These are phyloP conservation scores for Eupleurogrammus muticus DNA, from an alignment of 2,797 vertebrate genomes.

Conservation along the genomic window DNA sequence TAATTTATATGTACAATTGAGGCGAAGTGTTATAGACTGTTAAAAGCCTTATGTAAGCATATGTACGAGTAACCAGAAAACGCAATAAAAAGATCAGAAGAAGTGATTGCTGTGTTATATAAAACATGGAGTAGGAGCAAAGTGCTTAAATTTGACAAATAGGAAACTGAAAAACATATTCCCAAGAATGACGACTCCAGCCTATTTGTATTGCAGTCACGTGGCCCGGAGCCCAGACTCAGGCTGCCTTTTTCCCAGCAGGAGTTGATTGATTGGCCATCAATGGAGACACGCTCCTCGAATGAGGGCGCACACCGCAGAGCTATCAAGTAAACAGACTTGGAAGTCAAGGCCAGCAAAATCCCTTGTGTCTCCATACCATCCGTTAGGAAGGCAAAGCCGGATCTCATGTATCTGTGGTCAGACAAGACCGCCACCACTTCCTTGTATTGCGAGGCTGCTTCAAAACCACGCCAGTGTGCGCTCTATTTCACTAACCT, in stretches of 20 bases:
- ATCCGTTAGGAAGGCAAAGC: slow-evolving; percentile 82
- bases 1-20: slow-evolving; percentile 10
- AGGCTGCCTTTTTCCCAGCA: slow-evolving; percentile 67
- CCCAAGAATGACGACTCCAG: slow-evolving; percentile 39
- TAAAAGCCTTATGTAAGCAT: slow-evolving; percentile 8
- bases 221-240: slow-evolving; percentile 56
- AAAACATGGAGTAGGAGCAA: neutral
- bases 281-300: slow-evolving; percentile 76
- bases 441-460: slow-evolving; percentile 85
- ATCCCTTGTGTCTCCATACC: slow-evolving; percentile 83
- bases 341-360: slow-evolving; percentile 85
- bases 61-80: slow-evolving; percentile 2
- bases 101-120: neutral
- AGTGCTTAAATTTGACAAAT: slow-evolving; percentile 17
- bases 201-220: slow-evolving; percentile 51
- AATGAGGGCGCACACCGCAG: slow-evolving; percentile 68
- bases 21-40: neutral
- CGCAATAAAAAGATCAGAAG: neutral
- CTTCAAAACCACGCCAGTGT: slow-evolving; percentile 79
- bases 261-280: slow-evolving; percentile 83
- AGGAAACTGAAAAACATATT: slow-evolving; percentile 27
- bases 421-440: slow-evolving; percentile 85
- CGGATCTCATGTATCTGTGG: slow-evolving; percentile 87
- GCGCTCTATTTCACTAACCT: slow-evolving; percentile 73
- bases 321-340: slow-evolving; percentile 80